Percentiles rank a stretch among this genome's conserved stretches.
Evolutionary conservation across 1,140 invertebrate genomes (phyloP).

Genomic region (Dendroctonus ponderosae): DNA sequence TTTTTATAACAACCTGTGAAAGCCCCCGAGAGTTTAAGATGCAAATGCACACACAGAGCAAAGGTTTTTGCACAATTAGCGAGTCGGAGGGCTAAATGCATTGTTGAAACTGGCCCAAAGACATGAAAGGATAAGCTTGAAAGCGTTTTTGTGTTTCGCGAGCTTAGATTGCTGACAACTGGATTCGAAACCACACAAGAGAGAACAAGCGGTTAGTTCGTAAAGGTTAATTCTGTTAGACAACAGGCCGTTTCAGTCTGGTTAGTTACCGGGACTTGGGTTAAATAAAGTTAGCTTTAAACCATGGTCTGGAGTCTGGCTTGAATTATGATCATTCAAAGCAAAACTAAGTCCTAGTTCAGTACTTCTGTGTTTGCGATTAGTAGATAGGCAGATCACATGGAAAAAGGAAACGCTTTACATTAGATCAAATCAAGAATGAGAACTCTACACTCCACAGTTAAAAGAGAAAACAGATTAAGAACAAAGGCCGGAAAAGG

Average conservation of each 20-base stretch:
- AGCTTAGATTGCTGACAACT: conserved; percentile 2
- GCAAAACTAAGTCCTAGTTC: background rate
- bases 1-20: no score
- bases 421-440: background rate
- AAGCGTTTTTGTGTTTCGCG: conserved; percentile 4
- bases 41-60: no score
- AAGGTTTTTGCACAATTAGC: no score
- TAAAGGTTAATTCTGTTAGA: no score
- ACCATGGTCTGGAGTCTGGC: no score
- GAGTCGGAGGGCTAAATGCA: background rate
- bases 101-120: conserved; percentile 2
- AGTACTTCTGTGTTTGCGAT: background rate
- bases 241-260: no score
- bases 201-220: conserved; percentile 1
- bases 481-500: conserved; percentile 23
- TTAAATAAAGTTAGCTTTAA: no score
- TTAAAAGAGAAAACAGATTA: conserved; percentile 17
- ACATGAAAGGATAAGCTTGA: conserved; percentile 8
- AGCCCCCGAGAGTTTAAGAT: no score
- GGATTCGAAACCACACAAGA: conserved; percentile 4
- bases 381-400: background rate
- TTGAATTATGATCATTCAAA: no score
- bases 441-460: conserved; percentile 6
- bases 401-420: background rate
- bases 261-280: no score